Evolutionary conservation across 2,797 vertebrate genomes (phyloP).

Genomic region (Calcarius lapponicus): DNA sequence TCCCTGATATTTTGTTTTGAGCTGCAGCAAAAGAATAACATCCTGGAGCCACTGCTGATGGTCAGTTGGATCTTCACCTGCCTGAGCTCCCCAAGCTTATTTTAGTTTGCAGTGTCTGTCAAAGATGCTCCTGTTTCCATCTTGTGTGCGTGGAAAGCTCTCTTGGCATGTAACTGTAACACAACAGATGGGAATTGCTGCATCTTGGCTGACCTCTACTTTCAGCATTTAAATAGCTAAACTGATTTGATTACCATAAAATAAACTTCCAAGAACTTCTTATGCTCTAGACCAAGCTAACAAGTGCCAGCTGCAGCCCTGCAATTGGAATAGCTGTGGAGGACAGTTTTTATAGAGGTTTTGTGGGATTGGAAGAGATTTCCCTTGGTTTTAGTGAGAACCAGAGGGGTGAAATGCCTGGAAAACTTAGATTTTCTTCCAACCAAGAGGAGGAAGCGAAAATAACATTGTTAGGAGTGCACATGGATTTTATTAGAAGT

Average conservation of each 20-base stretch:
- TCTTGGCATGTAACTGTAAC: not conserved
- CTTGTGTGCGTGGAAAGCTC: not conserved
- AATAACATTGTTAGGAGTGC: not conserved
- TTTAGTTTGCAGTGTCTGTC: not conserved
- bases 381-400: not conserved
- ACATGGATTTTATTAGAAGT: not conserved
- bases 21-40: not conserved
- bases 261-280: conserved; percentile 54
- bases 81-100: not conserved
- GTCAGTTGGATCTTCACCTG: not conserved
- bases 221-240: conserved; percentile 44
- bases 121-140: not conserved
- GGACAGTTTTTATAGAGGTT: not conserved
- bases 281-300: not conserved
- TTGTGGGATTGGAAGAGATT: not conserved
- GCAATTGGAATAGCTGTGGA: not conserved
- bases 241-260: conserved; percentile 22
- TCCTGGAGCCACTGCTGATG: not conserved
- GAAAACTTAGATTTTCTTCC: not conserved
- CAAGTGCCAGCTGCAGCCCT: not conserved
- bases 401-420: not conserved
- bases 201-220: conserved; percentile 56
- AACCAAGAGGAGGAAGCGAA: not conserved
- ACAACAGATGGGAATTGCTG: conserved; percentile 34
- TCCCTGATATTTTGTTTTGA: not conserved